Percentiles rank a stretch among this genome's conserved stretches.
These are phyloP conservation scores for Dasypus novemcinctus DNA, from an alignment of 2,113 vertebrate species.

Conservation along the genomic window DNA sequence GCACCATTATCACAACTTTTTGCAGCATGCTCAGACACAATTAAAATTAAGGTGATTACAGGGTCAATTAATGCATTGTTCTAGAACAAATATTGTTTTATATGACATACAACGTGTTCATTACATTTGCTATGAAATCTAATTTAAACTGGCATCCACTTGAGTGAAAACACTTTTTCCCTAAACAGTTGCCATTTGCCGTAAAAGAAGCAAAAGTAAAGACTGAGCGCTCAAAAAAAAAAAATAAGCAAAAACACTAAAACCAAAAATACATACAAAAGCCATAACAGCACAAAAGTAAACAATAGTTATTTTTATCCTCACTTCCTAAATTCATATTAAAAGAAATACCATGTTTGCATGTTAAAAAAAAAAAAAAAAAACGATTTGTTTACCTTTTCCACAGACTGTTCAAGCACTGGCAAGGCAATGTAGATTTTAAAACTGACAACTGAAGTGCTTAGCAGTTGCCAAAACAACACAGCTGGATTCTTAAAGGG, in stretches of 20 bases:
- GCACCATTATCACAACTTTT: neutral
- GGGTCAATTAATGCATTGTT: neutral
- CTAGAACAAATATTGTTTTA: neutral
- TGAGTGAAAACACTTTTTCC: neutral
- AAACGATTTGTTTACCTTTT: slow-evolving; percentile 65
- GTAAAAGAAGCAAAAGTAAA: slow-evolving; percentile 6
- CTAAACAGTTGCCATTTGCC: neutral
- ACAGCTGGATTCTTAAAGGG: slow-evolving; percentile 57
- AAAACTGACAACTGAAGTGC: slow-evolving; percentile 66
- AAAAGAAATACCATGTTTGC: slow-evolving; percentile 39
- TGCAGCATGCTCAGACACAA: neutral
- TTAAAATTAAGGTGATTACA: slow-evolving; percentile 3
- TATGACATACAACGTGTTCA: neutral
- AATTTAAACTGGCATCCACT: neutral
- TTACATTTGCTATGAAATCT: neutral
- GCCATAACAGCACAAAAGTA: neutral
- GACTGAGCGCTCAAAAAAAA: neutral
- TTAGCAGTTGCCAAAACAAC: slow-evolving; percentile 66
- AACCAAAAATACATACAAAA: neutral
- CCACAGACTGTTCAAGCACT: slow-evolving; percentile 32
- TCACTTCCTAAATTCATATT: slow-evolving; percentile 22
- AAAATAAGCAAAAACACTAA: neutral
- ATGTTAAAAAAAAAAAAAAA: neutral
- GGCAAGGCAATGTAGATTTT: slow-evolving; percentile 64
- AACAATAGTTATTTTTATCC: neutral